A percentile compares a stretch with the other conserved stretches of the same genome.
Evolutionary conservation across 2,797 vertebrate genomes (phyloP).

Genomic region (Bufotes viridis): DNA sequence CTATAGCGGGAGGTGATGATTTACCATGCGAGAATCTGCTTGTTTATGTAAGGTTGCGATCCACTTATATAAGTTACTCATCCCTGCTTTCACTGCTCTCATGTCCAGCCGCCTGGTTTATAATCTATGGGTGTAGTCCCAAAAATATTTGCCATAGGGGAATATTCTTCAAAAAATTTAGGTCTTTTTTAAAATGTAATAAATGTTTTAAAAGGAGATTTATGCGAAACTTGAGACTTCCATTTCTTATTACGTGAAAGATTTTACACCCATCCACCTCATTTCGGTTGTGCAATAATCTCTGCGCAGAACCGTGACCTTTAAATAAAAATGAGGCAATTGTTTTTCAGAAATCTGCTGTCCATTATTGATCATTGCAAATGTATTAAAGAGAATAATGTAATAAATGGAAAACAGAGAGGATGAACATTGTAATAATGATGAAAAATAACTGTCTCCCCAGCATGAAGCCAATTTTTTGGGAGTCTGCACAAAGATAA

Average conservation of each 20-base stretch:
- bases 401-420: not conserved
- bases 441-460: not conserved
- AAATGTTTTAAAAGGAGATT: constrained; percentile 7
- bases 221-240: constrained; percentile 6
- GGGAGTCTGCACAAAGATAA: constrained; percentile 30
- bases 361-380: constrained; percentile 17
- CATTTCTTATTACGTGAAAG: not conserved
- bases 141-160: not conserved
- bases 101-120: not conserved
- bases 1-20: not conserved
- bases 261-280: constrained; percentile 35
- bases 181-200: not conserved
- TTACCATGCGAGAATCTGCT: not conserved
- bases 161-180: not conserved
- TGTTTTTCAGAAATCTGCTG: constrained; percentile 27
- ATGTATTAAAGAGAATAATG: not conserved
- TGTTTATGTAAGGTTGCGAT: constrained; percentile 30
- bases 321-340: constrained; percentile 38
- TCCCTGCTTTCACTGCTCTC: constrained; percentile 33
- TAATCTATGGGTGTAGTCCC: constrained; percentile 17
- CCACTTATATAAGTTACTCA: not conserved
- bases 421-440: not conserved
- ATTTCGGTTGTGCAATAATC: constrained; percentile 21
- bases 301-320: constrained; percentile 15
- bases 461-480: constrained; percentile 30